Percentiles rank a stretch among this genome's conserved stretches.
Conservation (phyloP, 92 coral and sea anemone species). For the Porites rus region DNA sequence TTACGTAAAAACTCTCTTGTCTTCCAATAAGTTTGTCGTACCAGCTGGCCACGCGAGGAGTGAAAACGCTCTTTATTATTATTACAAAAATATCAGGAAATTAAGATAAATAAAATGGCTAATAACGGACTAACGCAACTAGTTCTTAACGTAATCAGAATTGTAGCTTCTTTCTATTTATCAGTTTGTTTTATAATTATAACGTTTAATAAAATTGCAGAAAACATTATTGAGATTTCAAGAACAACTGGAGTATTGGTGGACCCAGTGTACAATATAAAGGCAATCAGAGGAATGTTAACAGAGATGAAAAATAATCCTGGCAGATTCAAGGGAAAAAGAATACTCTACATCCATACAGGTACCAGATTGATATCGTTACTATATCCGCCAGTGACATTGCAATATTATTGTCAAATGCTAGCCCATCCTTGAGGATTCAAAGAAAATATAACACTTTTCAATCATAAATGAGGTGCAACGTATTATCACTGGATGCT, state of each 20-base stretch:
- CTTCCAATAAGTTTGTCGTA: no score
- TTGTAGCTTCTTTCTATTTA: neutral
- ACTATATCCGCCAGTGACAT: neutral
- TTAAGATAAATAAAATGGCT: no score
- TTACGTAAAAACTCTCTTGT: no score
- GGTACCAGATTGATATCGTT: slow-evolving; percentile 41
- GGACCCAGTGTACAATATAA: slow-evolving; percentile 87
- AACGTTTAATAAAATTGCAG: slow-evolving; percentile 42
- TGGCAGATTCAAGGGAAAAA: slow-evolving; percentile 72
- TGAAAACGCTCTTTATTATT: no score
- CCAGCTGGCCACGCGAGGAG: no score
- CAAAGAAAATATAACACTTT: no score
- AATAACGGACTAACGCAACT: no score
- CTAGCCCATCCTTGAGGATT: no score
- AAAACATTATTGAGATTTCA: slow-evolving; percentile 66
- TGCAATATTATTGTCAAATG: no score
- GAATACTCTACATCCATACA: slow-evolving; percentile 84
- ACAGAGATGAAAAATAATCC: slow-evolving; percentile 79
- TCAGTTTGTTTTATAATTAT: neutral
- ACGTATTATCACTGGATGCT: no score
- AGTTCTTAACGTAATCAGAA: neutral
- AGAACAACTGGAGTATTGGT: slow-evolving; percentile 78
- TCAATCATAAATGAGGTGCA: no score
- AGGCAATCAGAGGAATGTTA: slow-evolving; percentile 88
- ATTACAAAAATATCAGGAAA: no score